Evolutionary conservation across 2,888 invertebrate species (phyloP), one percentile per base, ranked within the genome.

Genomic region (Merodon equestris): DNA sequence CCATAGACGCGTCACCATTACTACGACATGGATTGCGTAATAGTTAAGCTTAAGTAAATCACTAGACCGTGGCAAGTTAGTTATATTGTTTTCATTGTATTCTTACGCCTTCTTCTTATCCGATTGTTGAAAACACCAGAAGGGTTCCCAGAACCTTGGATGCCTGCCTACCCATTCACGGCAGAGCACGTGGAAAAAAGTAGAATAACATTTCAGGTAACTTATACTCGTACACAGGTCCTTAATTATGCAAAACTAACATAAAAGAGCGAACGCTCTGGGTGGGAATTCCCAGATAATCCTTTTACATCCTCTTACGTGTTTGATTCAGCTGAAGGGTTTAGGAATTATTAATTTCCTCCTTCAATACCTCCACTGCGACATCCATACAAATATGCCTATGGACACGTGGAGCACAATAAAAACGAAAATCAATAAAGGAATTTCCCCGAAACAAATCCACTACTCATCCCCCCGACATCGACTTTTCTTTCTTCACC

Each of bases 341-440:
- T 72, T 67, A 58, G 54, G 44, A 64, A 79, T 68, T 79, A 79
- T 70, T 79, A 73, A 79, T 73, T 77, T 51, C 57, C 34, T 51
- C 63, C 60, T 73, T 73, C 63, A 51, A 58, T 44, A 47, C 58
- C 19, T 18, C 19, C 27, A 27, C 7, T 27, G 27, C 7, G 27
- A 2, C 27, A 27, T 7, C 7, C 7, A 7, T 27, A 27, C 7
- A 7, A 7, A 27, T 40, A 10, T 68, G 58, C 58, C 53, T 27
- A 27, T 27, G 58, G 44, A 10, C 50, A 13, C 53, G 50, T 34
- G 61, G 34, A 51, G 40, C 27, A 27, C 27, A 64, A 66, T 38
- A 42, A 36, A 19, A 12, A 44, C 18, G 14, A 51, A 48, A 58
- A 58, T 48, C 58, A 58, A 58, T 58, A 18, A 9, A 34, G 60